These are phyloP conservation scores for Trogon surrucura DNA, from an alignment of 2,113 vertebrate species.

Conservation along the genomic window DNA sequence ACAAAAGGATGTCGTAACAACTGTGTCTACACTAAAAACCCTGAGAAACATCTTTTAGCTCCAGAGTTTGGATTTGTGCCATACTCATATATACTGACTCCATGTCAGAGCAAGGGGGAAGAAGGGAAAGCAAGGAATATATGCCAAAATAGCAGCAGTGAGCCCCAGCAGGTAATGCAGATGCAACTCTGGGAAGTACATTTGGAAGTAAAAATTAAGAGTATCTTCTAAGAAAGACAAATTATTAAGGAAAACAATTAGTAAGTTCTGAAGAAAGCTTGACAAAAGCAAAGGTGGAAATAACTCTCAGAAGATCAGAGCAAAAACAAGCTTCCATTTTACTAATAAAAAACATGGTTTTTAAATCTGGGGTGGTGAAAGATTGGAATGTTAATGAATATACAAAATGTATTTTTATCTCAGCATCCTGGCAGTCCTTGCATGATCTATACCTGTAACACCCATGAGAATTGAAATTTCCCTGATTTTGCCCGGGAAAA, in stretches of 20 bases:
- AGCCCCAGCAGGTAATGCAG: neutral
- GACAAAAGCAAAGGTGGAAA: neutral
- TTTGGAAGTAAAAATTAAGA: neutral
- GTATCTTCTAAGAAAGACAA: neutral
- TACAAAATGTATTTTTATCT: neutral
- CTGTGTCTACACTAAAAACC: neutral
- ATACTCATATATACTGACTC: neutral
- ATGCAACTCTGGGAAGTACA: neutral
- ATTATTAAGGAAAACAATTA: neutral
- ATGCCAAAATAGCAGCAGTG: neutral
- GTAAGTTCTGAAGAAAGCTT: neutral
- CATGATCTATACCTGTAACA: neutral
- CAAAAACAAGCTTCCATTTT: neutral
- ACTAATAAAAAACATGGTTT: neutral
- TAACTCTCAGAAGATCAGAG: neutral
- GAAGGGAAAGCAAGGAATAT: neutral
- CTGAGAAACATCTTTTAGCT: neutral
- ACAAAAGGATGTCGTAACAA: neutral
- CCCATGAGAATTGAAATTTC: neutral
- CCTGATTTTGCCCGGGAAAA: neutral
- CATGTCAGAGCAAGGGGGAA: neutral
- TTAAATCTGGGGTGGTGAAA: neutral
- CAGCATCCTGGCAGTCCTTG: neutral
- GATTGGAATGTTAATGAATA: neutral
- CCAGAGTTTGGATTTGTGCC: neutral